Evolutionary conservation across 2,888 invertebrate genomes (phyloP).

Genomic region (Xestia sexstrigata): DNA sequence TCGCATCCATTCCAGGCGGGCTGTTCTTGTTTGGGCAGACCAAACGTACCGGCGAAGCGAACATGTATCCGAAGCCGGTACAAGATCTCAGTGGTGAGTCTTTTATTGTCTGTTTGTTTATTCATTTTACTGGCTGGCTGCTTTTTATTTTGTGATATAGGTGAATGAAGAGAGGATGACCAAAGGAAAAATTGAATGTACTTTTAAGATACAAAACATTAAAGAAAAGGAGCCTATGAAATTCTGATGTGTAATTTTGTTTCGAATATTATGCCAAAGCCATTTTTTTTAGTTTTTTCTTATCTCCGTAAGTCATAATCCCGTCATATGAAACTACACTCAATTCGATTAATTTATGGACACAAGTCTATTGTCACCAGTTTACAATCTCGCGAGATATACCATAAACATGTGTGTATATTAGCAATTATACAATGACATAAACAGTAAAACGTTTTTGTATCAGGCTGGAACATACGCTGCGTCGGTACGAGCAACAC

Average conservation of each 20-base stretch:
- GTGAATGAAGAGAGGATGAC: background rate
- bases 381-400: background rate
- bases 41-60: slow-evolving; percentile 98
- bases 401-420: background rate
- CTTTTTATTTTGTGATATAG: background rate
- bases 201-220: too few relatives aligned
- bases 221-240: too few relatives aligned
- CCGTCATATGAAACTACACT: background rate
- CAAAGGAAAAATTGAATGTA: background rate
- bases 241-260: background rate
- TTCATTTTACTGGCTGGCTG: background rate
- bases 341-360: background rate
- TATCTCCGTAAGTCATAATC: too few relatives aligned
- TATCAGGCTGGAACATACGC: slow-evolving; percentile 96
- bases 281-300: too few relatives aligned
- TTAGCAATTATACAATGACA: too few relatives aligned
- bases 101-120: background rate
- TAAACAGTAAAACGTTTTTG: background rate
- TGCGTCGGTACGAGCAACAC: slow-evolving; percentile 96
- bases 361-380: background rate
- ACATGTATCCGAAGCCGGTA: slow-evolving; percentile 98
- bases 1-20: slow-evolving; percentile 85
- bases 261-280: background rate
- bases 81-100: slow-evolving; percentile 94
- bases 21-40: slow-evolving; percentile 97